These are phyloP conservation scores for Sesia bembeciformis DNA, from an alignment of 2,888 invertebrate genomes.

Conservation along the genomic window DNA sequence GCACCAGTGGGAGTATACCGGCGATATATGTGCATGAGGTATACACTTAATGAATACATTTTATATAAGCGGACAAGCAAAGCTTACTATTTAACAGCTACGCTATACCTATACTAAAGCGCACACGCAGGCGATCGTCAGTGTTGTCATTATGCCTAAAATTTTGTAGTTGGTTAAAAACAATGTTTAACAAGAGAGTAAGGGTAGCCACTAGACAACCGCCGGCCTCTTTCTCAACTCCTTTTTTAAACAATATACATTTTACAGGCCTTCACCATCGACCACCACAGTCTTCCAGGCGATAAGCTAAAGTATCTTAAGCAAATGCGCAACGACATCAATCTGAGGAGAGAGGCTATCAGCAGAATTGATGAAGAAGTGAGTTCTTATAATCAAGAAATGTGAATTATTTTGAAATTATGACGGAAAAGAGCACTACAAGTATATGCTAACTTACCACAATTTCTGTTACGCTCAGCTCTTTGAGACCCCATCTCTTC, in stretches of 20 bases:
- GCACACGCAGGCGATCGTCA: neutral
- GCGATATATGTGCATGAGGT: constrained; percentile 52
- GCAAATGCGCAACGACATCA: constrained; percentile 76
- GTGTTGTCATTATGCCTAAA: neutral
- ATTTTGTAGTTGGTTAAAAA: no score
- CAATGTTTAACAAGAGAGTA: no score
- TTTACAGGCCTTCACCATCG: constrained; percentile 70
- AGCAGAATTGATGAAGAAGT: constrained; percentile 78
- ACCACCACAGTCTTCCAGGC: constrained; percentile 73
- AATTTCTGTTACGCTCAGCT: no score
- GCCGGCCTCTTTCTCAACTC: no score
- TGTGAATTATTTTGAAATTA: no score
- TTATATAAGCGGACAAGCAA: no score
- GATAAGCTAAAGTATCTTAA: constrained; percentile 68
- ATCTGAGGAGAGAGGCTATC: constrained; percentile 79
- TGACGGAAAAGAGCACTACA: no score
- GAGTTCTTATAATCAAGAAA: neutral
- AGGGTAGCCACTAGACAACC: no score
- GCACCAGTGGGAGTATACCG: constrained; percentile 29
- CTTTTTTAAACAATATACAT: neutral
- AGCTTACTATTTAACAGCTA: no score
- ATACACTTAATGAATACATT: neutral
- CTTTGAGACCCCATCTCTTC: no score
- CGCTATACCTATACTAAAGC: no score
- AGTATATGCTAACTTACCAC: no score